A percentile compares a stretch with the other conserved stretches of the same genome.
phyloP scores from a whole-genome alignment of 1,140 invertebrate genomes.

The Dinothrombium tinctorium region DNA sequence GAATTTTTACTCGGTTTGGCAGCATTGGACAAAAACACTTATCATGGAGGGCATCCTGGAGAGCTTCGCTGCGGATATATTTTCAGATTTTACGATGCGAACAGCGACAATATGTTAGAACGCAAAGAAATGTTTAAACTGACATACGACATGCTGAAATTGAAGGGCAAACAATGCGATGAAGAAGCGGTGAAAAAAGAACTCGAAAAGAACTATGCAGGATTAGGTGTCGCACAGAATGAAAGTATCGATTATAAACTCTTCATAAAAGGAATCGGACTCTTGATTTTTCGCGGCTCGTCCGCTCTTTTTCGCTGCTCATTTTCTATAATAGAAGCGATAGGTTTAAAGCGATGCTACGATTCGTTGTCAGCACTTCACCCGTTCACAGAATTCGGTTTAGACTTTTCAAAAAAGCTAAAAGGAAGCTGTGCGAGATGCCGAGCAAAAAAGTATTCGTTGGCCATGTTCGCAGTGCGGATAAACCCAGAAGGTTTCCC shows the following conservation, averaged over 20 bases:
- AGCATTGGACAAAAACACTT: slow-evolving; percentile 28
- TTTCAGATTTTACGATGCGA: slow-evolving; percentile 13
- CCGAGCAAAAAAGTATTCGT: slow-evolving; percentile 8
- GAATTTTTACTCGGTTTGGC: slow-evolving; percentile 28
- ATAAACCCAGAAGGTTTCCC: slow-evolving; percentile 2
- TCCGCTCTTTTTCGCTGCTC: not conserved
- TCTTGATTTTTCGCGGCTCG: slow-evolving; percentile 5
- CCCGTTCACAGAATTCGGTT: not conserved
- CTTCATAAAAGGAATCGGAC: slow-evolving; percentile 3
- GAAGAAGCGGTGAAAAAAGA: slow-evolving; percentile 6
- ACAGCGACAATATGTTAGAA: slow-evolving; percentile 3
- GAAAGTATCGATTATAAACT: not conserved
- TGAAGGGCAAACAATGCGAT: not conserved
- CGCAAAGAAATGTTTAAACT: not conserved
- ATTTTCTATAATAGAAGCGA: not conserved
- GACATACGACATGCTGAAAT: slow-evolving; percentile 1
- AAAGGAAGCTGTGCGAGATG: slow-evolving; percentile 9
- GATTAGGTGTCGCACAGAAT: not conserved
- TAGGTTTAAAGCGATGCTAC: not conserved
- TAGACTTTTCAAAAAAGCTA: not conserved
- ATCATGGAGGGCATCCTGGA: slow-evolving; percentile 26
- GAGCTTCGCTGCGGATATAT: slow-evolving; percentile 8
- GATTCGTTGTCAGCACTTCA: not conserved
- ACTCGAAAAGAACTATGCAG: slow-evolving; percentile 1
- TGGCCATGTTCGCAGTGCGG: slow-evolving; percentile 7